phyloP scores from a whole-genome alignment of 2,113 vertebrate genomes.

The Scytalopus superciliaris region DNA sequence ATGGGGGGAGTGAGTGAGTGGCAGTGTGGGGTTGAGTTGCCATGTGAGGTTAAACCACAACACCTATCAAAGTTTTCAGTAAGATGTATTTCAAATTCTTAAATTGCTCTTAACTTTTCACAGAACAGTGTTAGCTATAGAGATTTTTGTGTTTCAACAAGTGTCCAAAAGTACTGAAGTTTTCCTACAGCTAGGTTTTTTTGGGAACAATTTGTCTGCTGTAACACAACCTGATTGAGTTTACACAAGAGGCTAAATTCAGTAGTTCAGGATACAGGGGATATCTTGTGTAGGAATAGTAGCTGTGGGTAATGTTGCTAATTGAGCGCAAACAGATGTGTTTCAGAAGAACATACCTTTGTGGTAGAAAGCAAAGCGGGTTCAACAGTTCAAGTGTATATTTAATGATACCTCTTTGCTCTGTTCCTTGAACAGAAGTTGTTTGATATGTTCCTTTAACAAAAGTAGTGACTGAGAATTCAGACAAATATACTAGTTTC shows the following conservation, averaged over 20 bases:
- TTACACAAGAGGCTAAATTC: not conserved
- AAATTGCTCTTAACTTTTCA: not conserved
- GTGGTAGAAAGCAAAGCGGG: not conserved
- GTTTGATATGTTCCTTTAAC: not conserved
- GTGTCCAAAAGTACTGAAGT: not conserved
- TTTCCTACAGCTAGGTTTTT: not conserved
- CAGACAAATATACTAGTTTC: not conserved
- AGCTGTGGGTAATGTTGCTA: not conserved
- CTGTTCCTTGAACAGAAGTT: not conserved
- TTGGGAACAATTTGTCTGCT: not conserved
- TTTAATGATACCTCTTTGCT: not conserved
- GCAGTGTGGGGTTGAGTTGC: not conserved
- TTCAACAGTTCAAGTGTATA: not conserved
- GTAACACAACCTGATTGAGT: not conserved
- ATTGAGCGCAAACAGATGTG: not conserved
- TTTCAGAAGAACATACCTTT: not conserved
- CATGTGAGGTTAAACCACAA: not conserved
- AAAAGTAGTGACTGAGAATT: not conserved
- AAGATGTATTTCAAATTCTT: not conserved
- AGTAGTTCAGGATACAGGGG: not conserved
- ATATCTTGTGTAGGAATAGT: not conserved
- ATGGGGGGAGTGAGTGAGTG: fast-evolving
- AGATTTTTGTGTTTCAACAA: not conserved
- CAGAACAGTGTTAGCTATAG: not conserved
- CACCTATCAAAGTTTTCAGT: not conserved